Conservation (phyloP, 2,888 invertebrate species). For the Conistra vaccinii region DNA sequence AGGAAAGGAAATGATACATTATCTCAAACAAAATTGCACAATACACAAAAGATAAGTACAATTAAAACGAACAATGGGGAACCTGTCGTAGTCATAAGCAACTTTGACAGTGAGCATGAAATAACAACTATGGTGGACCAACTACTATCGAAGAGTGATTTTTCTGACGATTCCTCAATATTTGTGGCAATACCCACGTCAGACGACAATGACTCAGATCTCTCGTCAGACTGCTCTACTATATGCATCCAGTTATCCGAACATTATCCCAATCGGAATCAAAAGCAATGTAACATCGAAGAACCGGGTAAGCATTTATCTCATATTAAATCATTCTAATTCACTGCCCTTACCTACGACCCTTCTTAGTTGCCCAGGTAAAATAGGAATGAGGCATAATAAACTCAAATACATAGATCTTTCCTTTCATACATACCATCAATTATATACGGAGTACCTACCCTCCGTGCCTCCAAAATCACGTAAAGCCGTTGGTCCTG, state of each 20-base stretch:
- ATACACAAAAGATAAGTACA: constrained; percentile 6
- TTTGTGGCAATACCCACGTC: constrained; percentile 71
- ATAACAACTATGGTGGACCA: constrained; percentile 67
- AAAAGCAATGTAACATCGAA: not conserved
- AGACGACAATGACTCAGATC: constrained; percentile 64
- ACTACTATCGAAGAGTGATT: constrained; percentile 63
- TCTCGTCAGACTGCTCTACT: constrained; percentile 15
- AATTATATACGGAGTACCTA: not conserved
- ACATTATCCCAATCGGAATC: not conserved
- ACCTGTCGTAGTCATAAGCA: constrained; percentile 65
- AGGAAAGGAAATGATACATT: constrained; percentile 48
- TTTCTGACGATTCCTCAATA: constrained; percentile 70
- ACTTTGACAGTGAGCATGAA: constrained; percentile 65
- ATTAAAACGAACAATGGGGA: constrained; percentile 36
- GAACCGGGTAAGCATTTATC: constrained; percentile 5
- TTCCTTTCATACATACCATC: not conserved
- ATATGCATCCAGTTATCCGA: constrained; percentile 30
- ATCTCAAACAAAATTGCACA: constrained; percentile 32
- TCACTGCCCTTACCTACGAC: not conserved
- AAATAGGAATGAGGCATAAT: not conserved
- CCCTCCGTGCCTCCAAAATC: not conserved
- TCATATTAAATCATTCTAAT: not conserved
- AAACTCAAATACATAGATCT: not conserved
- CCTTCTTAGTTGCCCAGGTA: not conserved
- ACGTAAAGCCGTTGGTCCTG: not conserved